phyloP scores from a whole-genome alignment of 2,113 vertebrate genomes.

The Cinclus mexicanus region DNA sequence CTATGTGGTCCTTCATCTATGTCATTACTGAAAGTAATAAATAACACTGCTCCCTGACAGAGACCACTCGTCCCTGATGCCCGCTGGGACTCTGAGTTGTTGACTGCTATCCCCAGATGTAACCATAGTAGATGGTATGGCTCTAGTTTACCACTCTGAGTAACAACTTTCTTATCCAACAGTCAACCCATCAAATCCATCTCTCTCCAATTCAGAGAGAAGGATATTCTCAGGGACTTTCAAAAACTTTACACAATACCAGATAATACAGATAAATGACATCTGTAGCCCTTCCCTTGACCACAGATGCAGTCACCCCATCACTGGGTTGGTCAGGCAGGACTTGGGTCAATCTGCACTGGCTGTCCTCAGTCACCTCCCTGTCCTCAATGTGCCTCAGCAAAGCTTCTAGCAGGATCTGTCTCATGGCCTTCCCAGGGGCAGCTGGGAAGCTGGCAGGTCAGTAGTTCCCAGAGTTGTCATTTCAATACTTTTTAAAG shows the following conservation, averaged over 20 bases:
- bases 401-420: background rate
- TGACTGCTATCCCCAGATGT: background rate
- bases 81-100: background rate
- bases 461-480: background rate
- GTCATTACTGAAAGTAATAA: background rate
- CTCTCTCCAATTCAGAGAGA: background rate
- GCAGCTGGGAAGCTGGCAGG: background rate
- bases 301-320: background rate
- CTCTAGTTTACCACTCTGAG: background rate
- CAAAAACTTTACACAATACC: background rate
- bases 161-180: background rate
- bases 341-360: background rate
- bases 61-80: background rate
- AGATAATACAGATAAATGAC: background rate
- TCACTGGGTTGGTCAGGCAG: background rate
- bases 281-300: background rate
- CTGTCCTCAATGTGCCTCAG: background rate
- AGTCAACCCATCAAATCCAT: background rate
- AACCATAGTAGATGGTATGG: rapidly evolving
- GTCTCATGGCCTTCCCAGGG: background rate
- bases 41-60: background rate
- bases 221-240: background rate
- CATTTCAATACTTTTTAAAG: background rate
- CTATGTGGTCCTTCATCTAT: background rate
- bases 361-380: background rate